phyloP scores from a whole-genome alignment of 2,888 invertebrate genomes.

The Pollenia angustigena region DNA sequence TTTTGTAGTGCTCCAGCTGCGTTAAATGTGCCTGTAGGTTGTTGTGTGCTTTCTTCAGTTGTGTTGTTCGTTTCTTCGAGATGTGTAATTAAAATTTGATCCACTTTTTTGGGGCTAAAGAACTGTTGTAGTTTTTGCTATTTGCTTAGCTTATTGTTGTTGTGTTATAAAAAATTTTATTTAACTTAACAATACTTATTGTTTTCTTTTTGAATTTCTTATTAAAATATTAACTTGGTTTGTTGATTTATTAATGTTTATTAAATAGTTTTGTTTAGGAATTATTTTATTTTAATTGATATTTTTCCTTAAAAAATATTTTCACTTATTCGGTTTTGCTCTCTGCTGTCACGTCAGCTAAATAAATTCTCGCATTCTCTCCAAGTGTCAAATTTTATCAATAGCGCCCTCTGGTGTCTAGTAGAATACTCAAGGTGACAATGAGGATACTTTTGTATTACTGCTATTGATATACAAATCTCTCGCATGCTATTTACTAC shows the following conservation, averaged over 20 bases:
- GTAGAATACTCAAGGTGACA: not conserved
- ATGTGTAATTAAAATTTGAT: conserved; percentile 34
- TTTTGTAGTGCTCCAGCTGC: conserved; percentile 32
- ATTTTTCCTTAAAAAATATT: conserved; percentile 57
- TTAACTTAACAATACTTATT: not conserved
- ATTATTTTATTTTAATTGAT: conserved; percentile 43
- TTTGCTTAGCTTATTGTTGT: not conserved
- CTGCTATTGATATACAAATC: too few relatives aligned
- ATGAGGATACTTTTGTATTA: too few relatives aligned
- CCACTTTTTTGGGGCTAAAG: conserved; percentile 50
- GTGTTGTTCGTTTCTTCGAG: conserved; percentile 5
- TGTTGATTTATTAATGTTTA: conserved; percentile 10
- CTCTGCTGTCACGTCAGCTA: conserved; percentile 69
- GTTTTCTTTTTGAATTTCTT: conserved; percentile 11
- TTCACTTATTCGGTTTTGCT: conserved; percentile 52
- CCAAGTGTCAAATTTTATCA: not conserved
- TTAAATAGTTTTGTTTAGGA: conserved; percentile 15
- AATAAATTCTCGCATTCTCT: conserved; percentile 55
- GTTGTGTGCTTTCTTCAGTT: not conserved
- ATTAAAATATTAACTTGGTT: not conserved
- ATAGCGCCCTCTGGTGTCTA: not conserved
- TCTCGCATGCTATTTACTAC: too few relatives aligned
- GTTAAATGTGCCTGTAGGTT: not conserved
- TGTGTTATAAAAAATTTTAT: conserved; percentile 15
- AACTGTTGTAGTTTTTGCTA: conserved; percentile 7